These are phyloP conservation scores for Megathymus violae DNA, from an alignment of 1,140 invertebrate genomes.

Conservation along the genomic window DNA sequence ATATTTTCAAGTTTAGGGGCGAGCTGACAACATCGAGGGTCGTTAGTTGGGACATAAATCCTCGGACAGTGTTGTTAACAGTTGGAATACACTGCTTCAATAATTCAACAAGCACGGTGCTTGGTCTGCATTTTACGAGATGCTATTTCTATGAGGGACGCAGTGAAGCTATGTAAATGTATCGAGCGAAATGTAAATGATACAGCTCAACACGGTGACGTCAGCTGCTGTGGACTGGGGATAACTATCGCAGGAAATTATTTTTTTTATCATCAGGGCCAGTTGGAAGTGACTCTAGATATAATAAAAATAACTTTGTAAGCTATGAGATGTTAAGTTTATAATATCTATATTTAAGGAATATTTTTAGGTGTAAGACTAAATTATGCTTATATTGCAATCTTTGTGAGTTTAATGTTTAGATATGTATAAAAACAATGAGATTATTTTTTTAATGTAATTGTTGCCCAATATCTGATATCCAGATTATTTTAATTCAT, in stretches of 20 bases:
- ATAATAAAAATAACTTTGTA: too few species aligned
- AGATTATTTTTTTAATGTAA: too few species aligned
- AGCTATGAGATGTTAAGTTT: too few species aligned
- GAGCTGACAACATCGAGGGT: slow-evolving; percentile 11
- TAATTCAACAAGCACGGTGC: slow-evolving; percentile 42
- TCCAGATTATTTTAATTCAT: too few species aligned
- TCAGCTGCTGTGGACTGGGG: not conserved
- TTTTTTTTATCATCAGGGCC: not conserved
- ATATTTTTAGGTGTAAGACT: too few species aligned
- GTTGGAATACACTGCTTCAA: slow-evolving; percentile 42
- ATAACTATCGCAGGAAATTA: not conserved
- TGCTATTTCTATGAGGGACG: slow-evolving; percentile 43
- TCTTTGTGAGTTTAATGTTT: too few species aligned
- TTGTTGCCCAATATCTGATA: too few species aligned
- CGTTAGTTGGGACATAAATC: slow-evolving; percentile 32
- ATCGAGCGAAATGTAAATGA: slow-evolving; percentile 47
- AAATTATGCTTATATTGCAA: too few species aligned
- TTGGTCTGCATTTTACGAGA: slow-evolving; percentile 46
- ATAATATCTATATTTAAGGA: too few species aligned
- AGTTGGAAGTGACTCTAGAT: not conserved
- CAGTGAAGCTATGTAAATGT: slow-evolving; percentile 49
- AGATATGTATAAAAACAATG: too few species aligned
- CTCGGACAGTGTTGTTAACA: slow-evolving; percentile 36
- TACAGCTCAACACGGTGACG: not conserved
- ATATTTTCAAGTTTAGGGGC: slow-evolving; percentile 31